Evolutionary conservation across 2,797 vertebrate genomes (phyloP), one percentile per base, ranked within the genome.

Genomic region (Coracias cyanogaster): DNA sequence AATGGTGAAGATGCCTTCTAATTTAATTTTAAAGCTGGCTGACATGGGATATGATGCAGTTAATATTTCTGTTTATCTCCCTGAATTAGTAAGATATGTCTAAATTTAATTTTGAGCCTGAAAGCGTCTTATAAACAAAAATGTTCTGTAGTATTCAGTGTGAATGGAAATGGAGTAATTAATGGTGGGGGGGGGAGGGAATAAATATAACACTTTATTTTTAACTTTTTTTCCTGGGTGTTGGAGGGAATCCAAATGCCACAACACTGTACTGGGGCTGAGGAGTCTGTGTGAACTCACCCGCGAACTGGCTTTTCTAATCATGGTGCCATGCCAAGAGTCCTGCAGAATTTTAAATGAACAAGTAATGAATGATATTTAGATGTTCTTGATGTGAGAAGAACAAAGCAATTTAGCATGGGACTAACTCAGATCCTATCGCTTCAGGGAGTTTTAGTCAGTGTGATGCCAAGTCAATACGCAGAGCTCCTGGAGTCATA

Each of bases 201-300:
- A 64, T 84, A 87, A 93, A 92, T 86, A 39, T 89, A 84, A 8
- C 62, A n/a, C 41, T 94, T 90, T 66, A 87, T 95, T 94, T 95
- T 81, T 89, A 82, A 79, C 62, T 81, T 79, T 65, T 49, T 86
- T 91, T 95, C 81, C 78, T 85, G 82, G 71, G 41, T 62, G 39
- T 45, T 94, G 94, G 89, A 92, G 81, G 54, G 89, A 78, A 65
- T 71, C 91, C 91, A 94, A 77, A 52, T 78, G 76, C 84, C 82
- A 70, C 85, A 84, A 25, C 58, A 18, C 52, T 72, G 58, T 61
- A 4, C 46, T 20, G 55, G 82, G 91, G 55, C 71, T 86, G 81
- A 49, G 66, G 22, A 64, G 49, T 18, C 58, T 46, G 69, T 29
- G 28, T 74, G 77, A 90, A 39, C 62, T 78, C 66, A 41, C 31